A percentile compares a stretch with the other conserved stretches of the same genome.
phyloP scores from a whole-genome alignment of 2,797 vertebrate genomes.

The Gymnocypris eckloni region DNA sequence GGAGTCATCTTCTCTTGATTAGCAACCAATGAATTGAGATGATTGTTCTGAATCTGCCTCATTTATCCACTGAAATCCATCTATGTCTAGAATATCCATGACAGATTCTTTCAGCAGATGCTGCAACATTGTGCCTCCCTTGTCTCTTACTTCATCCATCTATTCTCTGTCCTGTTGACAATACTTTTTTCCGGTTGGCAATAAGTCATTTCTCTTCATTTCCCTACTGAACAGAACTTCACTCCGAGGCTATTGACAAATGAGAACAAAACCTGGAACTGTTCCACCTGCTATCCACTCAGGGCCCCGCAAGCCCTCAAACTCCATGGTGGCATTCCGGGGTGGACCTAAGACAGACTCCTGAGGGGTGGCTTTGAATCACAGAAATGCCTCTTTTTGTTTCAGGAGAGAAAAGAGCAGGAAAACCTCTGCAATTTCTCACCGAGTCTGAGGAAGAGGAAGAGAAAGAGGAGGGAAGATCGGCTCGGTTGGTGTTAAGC shows the following conservation, averaged over 20 bases:
- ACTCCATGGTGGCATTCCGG: constrained; percentile 74
- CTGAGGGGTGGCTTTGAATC: constrained; percentile 67
- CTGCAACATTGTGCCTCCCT: constrained; percentile 1
- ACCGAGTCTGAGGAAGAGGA: constrained; percentile 65
- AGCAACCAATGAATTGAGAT: constrained; percentile 32
- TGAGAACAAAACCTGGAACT: constrained; percentile 58
- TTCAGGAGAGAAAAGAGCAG: constrained; percentile 65
- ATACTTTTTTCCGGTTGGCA: constrained; percentile 29
- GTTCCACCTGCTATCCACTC: constrained; percentile 56
- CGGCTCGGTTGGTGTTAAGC: constrained; percentile 66
- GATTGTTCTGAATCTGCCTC: constrained; percentile 30
- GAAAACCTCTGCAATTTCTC: constrained; percentile 70
- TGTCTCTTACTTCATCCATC: constrained; percentile 16
- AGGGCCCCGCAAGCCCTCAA: constrained; percentile 61
- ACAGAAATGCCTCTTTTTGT: constrained; percentile 72
- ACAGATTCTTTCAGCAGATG: constrained; percentile 23
- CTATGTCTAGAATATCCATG: constrained; percentile 7
- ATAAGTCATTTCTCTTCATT: constrained; percentile 38
- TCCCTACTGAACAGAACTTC: constrained; percentile 42
- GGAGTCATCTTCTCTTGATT: constrained; percentile 23
- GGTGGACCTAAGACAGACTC: constrained; percentile 69
- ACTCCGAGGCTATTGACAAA: constrained; percentile 52
- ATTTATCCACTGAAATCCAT: constrained; percentile 30
- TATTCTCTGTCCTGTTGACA: constrained; percentile 9
- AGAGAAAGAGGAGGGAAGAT: constrained; percentile 66